Evolutionary conservation across 2,113 vertebrate genomes (phyloP).

Genomic region (Octodon degus): DNA sequence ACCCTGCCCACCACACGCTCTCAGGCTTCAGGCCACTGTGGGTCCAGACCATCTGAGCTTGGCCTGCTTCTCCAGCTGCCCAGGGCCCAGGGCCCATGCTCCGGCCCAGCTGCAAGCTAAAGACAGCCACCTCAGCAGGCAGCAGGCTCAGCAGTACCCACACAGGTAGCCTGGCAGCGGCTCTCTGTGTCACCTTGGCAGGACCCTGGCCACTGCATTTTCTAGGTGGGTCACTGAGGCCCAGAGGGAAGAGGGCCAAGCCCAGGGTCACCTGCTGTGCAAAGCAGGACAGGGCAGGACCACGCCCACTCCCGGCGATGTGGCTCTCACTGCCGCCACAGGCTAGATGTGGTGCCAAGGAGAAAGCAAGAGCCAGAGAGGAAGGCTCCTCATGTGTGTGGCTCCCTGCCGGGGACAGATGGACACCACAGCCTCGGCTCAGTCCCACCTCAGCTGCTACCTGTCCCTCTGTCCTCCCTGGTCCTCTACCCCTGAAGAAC

Average conservation of each 20-base stretch:
- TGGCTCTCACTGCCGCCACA: accelerated
- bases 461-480: background rate
- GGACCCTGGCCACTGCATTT: accelerated
- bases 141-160: accelerated
- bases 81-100: background rate
- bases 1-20: background rate
- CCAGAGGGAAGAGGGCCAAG: background rate
- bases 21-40: background rate
- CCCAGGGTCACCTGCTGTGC: background rate
- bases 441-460: background rate
- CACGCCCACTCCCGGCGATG: accelerated
- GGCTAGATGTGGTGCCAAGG: accelerated
- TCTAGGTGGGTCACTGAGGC: background rate
- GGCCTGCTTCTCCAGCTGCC: background rate
- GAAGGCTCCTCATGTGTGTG: background rate
- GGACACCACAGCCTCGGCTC: background rate
- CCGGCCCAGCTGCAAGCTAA: background rate
- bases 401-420: background rate
- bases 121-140: background rate
- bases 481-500: too few species aligned
- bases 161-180: accelerated
- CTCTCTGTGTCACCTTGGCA: background rate
- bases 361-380: background rate
- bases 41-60: background rate
- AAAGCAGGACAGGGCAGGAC: accelerated